Base-by-base conservation (phyloP, 2,797 vertebrate genomes). In the Vultur gryphus region DNA sequence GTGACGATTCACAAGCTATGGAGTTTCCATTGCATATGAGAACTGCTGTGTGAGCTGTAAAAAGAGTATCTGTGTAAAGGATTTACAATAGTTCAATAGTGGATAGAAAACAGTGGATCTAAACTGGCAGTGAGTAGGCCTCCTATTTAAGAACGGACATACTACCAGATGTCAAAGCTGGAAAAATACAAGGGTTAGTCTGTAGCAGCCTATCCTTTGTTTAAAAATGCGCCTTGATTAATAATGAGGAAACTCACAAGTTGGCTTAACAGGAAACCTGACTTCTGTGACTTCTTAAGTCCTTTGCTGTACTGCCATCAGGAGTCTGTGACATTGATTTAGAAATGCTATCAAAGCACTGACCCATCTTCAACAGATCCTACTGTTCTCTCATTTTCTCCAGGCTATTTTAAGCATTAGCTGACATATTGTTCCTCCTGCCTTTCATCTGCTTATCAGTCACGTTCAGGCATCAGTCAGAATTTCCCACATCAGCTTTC, bases 401-500 rank as follows among this genome's bases (percentile, higher is more conserved):
- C 4, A 7, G 77, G 76, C 94, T 98, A 96, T 96, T 97, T 91
- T 95, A 97, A 96, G 94, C 72, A 76, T 29, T 59, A 59, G 58
- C 49, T 97, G 83, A 93, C 87, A 91, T 97, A 91, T 97, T 96
- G 86, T 94, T 96, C 83, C 52, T 91, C 65, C 81, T 86, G 90
- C 67, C 96, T 97, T 93, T 95, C 93, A 94, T 93, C 92, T 94
- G 59, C 73, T 97, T 96, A 96, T 94, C 93, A 95, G 85, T 96
- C 93, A 94, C 35, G 29, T 97, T 97, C 95, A 97, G 65, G 26
- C 88, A 87, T 97, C 84, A 90, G 79, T 97, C 96, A 93, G 80
- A 96, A 96, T 97, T 95, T 92, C 81, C 59, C 71, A 54, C 46
- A 72, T 95, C 94, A 96, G 75, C 79, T 96, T 93, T 95, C 73